These are phyloP conservation scores for Lepidotrigona ventralis DNA, from an alignment of 1,140 invertebrate species.

Conservation along the genomic window DNA sequence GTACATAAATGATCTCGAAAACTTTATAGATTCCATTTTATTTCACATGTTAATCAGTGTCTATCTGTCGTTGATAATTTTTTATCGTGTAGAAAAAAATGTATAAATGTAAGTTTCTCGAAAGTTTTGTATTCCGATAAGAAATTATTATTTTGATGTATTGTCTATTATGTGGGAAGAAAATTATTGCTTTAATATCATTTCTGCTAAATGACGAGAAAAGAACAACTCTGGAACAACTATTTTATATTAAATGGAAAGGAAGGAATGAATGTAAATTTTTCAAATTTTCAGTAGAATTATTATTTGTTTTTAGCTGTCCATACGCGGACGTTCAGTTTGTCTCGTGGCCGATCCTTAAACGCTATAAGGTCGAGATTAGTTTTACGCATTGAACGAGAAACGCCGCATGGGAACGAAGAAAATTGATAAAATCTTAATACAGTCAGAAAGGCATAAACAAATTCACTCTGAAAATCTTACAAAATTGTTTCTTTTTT, in stretches of 20 bases:
- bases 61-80: not conserved
- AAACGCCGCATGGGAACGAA: slow-evolving; percentile 25
- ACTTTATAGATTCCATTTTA: not conserved
- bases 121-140: not conserved
- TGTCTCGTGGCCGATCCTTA: slow-evolving; percentile 19
- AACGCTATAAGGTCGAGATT: slow-evolving; percentile 26
- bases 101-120: not conserved
- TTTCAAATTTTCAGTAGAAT: slow-evolving; percentile 3
- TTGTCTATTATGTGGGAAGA: too few species aligned
- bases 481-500: not conserved
- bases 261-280: not conserved
- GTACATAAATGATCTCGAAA: not conserved
- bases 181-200: too few species aligned
- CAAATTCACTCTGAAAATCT: not conserved
- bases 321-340: not conserved
- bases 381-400: slow-evolving; percentile 20
- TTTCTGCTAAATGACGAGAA: too few species aligned
- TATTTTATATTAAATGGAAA: not conserved
- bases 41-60: not conserved
- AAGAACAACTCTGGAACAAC: not conserved
- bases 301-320: slow-evolving; percentile 30
- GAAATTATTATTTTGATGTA: too few species aligned
- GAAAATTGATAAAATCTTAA: slow-evolving; percentile 3
- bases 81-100: not conserved
- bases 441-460: slow-evolving; percentile 12